Percentiles rank a stretch among this genome's conserved stretches.
Conservation (phyloP, 2,888 invertebrate genomes). For the Cotesia congregata region DNA sequence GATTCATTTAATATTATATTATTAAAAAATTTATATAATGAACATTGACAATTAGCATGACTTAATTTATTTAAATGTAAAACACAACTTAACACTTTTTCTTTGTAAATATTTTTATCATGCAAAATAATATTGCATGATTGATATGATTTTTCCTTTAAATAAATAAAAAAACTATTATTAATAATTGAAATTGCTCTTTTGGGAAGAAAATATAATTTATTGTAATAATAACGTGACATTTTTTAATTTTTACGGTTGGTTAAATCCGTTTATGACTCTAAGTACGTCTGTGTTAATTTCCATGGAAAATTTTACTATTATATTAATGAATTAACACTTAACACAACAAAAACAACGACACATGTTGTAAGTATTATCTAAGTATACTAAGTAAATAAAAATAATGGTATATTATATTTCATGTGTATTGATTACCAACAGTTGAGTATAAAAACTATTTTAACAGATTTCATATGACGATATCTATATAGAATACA, state of each 20-base stretch:
- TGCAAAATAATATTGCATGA: constrained; percentile 30
- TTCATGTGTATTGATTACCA: no score
- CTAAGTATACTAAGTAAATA: no score
- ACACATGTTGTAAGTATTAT: no score
- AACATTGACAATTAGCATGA: constrained; percentile 37
- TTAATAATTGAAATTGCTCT: neutral
- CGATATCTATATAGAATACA: no score
- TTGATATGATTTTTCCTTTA: constrained; percentile 29
- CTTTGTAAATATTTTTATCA: neutral
- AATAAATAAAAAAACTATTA: constrained; percentile 33
- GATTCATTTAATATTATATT: neutral
- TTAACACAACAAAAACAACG: no score
- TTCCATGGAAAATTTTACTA: no score
- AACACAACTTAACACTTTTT: constrained; percentile 56
- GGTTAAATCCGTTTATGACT: no score
- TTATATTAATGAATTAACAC: no score
- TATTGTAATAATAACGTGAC: constrained; percentile 53
- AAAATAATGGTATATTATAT: no score
- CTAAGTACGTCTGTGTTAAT: no score
- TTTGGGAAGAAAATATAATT: constrained; percentile 37
- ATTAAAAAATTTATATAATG: constrained; percentile 45
- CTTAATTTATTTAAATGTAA: constrained; percentile 31
- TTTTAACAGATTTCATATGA: no score
- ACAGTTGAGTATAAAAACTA: no score
- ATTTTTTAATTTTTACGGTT: constrained; percentile 46